Conservation (phyloP, 2,797 vertebrate species). For the Furcifer pardalis region DNA sequence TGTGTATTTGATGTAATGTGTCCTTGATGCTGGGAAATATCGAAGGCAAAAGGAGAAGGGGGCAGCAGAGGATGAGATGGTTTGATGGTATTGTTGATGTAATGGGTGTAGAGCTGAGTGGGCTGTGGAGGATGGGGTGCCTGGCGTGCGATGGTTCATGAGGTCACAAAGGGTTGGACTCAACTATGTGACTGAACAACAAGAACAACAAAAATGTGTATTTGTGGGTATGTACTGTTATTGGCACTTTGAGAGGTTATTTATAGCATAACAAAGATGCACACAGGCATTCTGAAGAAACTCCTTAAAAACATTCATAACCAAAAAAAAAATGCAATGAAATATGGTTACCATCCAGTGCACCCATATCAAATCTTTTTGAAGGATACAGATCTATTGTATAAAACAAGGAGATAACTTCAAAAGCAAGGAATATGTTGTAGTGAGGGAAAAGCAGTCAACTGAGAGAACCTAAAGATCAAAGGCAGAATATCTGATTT, state of each 20-base stretch:
- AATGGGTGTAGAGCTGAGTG: no score
- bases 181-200: no score
- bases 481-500: constrained; percentile 77
- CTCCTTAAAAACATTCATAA: constrained; percentile 43
- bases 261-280: neutral
- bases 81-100: no score
- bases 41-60: no score
- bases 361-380: constrained; percentile 70
- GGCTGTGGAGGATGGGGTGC: no score
- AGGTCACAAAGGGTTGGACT: no score
- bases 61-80: no score
- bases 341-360: constrained; percentile 67
- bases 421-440: constrained; percentile 70
- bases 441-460: constrained; percentile 70
- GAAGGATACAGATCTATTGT: constrained; percentile 62
- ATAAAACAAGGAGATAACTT: constrained; percentile 70
- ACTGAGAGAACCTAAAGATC: constrained; percentile 73
- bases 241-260: constrained; percentile 1
- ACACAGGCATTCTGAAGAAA: constrained; percentile 1
- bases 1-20: no score
- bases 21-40: no score
- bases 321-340: constrained; percentile 49
- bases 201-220: neutral
- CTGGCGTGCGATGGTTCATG: no score
- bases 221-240: neutral